A percentile compares a stretch with the other conserved stretches of the same genome.
Evolutionary conservation across 2,888 invertebrate genomes (phyloP).

Genomic region (Monochamus alternatus): DNA sequence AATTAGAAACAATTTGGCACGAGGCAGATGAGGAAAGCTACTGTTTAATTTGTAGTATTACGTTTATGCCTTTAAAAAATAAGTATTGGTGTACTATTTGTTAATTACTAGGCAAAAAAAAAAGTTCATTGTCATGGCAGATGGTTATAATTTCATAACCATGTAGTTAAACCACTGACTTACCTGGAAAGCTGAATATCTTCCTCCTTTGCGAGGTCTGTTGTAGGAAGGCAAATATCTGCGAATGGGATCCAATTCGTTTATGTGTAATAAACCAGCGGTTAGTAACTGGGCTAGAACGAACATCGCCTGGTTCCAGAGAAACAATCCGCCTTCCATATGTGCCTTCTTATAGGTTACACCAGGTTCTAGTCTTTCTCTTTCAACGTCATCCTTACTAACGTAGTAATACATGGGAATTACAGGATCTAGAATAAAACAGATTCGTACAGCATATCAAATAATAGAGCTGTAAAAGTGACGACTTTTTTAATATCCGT

Average conservation of each 20-base stretch:
- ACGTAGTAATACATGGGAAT: slow-evolving; percentile 96
- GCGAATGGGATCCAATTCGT: slow-evolving; percentile 96
- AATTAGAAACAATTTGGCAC: too few relatives aligned
- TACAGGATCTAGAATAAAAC: slow-evolving; percentile 79
- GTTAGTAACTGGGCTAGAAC: slow-evolving; percentile 94
- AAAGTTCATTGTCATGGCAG: too few relatives aligned
- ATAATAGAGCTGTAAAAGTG: too few relatives aligned
- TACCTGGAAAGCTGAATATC: slow-evolving; percentile 99
- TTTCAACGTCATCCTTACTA: slow-evolving; percentile 81
- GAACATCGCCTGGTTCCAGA: slow-evolving; percentile 98
- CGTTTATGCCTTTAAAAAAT: not conserved
- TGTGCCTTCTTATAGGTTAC: slow-evolving; percentile 59
- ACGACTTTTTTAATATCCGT: too few relatives aligned
- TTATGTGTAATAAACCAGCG: slow-evolving; percentile 90
- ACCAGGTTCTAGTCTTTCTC: slow-evolving; percentile 80
- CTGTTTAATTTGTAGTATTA: not conserved
- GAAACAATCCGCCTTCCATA: slow-evolving; percentile 79
- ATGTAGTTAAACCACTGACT: slow-evolving; percentile 40
- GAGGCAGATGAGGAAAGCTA: too few relatives aligned
- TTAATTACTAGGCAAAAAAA: too few relatives aligned
- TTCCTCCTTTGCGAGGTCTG: slow-evolving; percentile 90
- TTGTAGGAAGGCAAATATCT: slow-evolving; percentile 97
- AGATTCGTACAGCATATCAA: not conserved
- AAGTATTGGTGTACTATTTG: too few relatives aligned
- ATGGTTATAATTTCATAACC: too few relatives aligned